These are phyloP conservation scores for Noctua comes DNA, from an alignment of 2,888 invertebrate species.

Conservation along the genomic window DNA sequence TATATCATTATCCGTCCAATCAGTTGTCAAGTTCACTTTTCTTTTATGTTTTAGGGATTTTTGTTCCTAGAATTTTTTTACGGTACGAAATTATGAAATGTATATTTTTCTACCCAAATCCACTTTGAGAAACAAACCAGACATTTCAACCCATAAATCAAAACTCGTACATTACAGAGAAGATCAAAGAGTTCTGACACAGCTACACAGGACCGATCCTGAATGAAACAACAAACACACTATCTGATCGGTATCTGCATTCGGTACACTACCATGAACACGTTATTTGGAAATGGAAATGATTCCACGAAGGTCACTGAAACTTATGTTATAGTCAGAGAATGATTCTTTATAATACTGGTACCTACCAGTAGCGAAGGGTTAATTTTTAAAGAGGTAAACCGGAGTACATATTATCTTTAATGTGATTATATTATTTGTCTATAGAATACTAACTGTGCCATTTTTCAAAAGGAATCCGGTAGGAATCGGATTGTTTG, in stretches of 20 bases:
- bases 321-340: background rate
- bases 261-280: constrained; percentile 5
- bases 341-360: background rate
- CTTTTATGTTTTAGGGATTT: background rate
- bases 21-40: background rate
- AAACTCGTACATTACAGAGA: constrained; percentile 21
- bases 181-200: constrained; percentile 41
- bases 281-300: constrained; percentile 2
- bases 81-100: background rate
- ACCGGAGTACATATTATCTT: too few relatives aligned
- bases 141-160: constrained; percentile 29
- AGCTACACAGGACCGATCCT: background rate
- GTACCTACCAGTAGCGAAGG: too few relatives aligned
- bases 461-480: too few relatives aligned
- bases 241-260: background rate
- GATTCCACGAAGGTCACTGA: constrained; percentile 3
- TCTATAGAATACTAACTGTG: too few relatives aligned
- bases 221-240: constrained; percentile 23
- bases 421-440: too few relatives aligned
- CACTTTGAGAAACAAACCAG: constrained; percentile 33
- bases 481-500: too few relatives aligned
- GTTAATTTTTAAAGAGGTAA: too few relatives aligned
- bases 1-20: background rate
- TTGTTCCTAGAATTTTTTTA: background rate
- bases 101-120: constrained; percentile 1